Percentiles rank a stretch among this genome's conserved stretches.
Conservation (phyloP, 37 sponge, comb jelly and placozoan genomes). For the Halichondria panicea region DNA sequence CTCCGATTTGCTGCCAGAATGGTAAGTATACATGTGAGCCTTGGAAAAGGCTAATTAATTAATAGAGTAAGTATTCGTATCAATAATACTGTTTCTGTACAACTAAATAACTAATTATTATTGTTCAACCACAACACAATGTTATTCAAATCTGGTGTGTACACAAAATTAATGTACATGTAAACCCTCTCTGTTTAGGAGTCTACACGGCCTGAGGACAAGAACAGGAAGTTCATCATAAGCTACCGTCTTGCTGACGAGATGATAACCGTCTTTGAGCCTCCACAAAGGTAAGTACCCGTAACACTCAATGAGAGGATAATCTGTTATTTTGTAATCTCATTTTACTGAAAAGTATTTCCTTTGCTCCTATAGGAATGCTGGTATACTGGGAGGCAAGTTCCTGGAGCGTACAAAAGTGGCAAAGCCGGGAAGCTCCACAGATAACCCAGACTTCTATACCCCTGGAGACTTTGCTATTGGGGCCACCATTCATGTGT, state of each 20-base stretch:
- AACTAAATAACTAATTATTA: not conserved
- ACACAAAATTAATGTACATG: not conserved
- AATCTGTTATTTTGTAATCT: too few species aligned
- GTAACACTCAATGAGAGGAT: not conserved
- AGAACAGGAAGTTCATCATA: conserved; percentile 92
- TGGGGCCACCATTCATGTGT: conserved; percentile 81
- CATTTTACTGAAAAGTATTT: too few species aligned
- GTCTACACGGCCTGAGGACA: conserved; percentile 85
- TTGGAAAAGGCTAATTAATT: too few species aligned
- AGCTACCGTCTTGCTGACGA: conserved; percentile 92
- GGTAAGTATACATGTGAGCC: too few species aligned
- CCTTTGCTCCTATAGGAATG: conserved; percentile 63
- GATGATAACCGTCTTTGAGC: conserved; percentile 92
- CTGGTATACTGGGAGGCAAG: conserved; percentile 93
- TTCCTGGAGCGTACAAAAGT: conserved; percentile 87
- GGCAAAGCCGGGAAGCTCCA: conserved; percentile 71
- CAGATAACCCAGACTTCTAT: conserved; percentile 84
- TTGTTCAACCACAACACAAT: not conserved
- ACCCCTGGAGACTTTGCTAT: conserved; percentile 86
- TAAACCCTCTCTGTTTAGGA: conserved; percentile 33
- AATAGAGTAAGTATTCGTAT: too few species aligned
- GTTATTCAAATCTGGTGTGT: not conserved
- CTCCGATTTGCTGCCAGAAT: conserved; percentile 88
- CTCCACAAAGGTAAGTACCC: conserved; percentile 78
- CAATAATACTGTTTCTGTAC: too few species aligned